phyloP scores from a whole-genome alignment of 2,888 invertebrate genomes.

The Penaeus monodon region DNA sequence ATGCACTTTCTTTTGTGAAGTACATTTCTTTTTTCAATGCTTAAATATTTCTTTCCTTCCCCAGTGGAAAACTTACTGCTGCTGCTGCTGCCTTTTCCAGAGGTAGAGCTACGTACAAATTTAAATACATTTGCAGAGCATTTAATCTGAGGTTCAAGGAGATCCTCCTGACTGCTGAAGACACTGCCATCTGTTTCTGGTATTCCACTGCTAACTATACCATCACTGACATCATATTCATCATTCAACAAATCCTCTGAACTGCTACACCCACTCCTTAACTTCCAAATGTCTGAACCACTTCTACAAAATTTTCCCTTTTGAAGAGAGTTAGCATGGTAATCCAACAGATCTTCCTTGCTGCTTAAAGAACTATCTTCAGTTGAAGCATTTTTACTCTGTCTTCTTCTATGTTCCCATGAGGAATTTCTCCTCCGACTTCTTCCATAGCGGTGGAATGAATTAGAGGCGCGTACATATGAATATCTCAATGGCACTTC shows the following conservation, averaged over 20 bases:
- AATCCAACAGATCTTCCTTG: conserved; percentile 45
- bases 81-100: conserved; percentile 26
- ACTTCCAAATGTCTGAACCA: background rate
- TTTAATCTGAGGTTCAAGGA: conserved; percentile 14
- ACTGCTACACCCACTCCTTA: conserved; percentile 41
- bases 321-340: background rate
- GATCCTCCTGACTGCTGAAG: conserved; percentile 51
- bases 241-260: conserved; percentile 48
- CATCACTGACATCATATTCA: conserved; percentile 45
- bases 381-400: background rate
- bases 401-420: background rate
- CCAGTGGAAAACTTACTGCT: conserved; percentile 2
- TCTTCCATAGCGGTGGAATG: conserved; percentile 33
- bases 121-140: conserved; percentile 40
- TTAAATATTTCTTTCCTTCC: background rate
- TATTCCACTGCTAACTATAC: conserved; percentile 38
- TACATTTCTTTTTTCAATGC: too few relatives aligned
- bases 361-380: conserved; percentile 28
- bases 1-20: too few relatives aligned
- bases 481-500: conserved; percentile 37
- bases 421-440: background rate
- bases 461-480: conserved; percentile 46
- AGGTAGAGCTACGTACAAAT: conserved; percentile 33
- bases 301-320: background rate
- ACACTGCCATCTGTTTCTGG: conserved; percentile 55